Conservation (phyloP, 1,140 invertebrate genomes). For the Zaprionus capensis region DNA sequence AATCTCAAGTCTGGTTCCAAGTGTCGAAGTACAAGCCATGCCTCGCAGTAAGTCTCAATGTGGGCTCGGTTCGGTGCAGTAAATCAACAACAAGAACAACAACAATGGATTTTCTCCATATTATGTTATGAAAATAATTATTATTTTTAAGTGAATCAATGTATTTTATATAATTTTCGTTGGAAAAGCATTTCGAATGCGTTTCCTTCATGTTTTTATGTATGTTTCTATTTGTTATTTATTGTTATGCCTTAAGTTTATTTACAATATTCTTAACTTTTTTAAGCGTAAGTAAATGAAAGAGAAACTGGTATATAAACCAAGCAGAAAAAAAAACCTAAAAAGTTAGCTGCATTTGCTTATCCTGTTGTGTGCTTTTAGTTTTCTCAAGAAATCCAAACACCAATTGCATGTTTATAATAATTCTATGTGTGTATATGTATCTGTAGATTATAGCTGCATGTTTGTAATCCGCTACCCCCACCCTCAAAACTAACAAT, state of each 20-base stretch:
- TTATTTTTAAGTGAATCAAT: constrained; percentile 36
- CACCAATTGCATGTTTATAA: constrained; percentile 46
- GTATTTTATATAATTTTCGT: constrained; percentile 31
- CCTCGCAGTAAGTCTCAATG: constrained; percentile 69
- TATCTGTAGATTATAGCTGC: constrained; percentile 48
- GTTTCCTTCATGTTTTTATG: constrained; percentile 23
- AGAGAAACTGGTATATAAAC: constrained; percentile 38
- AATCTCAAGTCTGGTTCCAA: constrained; percentile 42
- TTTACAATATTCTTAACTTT: constrained; percentile 18
- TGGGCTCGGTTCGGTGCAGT: constrained; percentile 42
- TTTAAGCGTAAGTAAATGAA: constrained; percentile 71
- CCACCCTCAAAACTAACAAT: constrained; percentile 48
- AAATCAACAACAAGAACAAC: constrained; percentile 22
- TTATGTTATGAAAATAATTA: constrained; percentile 18
- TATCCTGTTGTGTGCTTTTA: constrained; percentile 47
- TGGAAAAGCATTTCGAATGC: constrained; percentile 45
- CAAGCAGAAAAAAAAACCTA: constrained; percentile 5
- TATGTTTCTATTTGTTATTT: constrained; percentile 61
- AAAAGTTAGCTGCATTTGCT: constrained; percentile 53
- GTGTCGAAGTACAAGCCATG: constrained; percentile 41
- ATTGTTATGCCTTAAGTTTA: constrained; percentile 46
- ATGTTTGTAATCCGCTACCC: constrained; percentile 40
- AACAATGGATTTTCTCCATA: constrained; percentile 42
- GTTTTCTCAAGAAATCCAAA: constrained; percentile 17
- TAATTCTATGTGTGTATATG: constrained; percentile 43